Conservation (phyloP, 2,797 vertebrate species). For the Chelon auratus region DNA sequence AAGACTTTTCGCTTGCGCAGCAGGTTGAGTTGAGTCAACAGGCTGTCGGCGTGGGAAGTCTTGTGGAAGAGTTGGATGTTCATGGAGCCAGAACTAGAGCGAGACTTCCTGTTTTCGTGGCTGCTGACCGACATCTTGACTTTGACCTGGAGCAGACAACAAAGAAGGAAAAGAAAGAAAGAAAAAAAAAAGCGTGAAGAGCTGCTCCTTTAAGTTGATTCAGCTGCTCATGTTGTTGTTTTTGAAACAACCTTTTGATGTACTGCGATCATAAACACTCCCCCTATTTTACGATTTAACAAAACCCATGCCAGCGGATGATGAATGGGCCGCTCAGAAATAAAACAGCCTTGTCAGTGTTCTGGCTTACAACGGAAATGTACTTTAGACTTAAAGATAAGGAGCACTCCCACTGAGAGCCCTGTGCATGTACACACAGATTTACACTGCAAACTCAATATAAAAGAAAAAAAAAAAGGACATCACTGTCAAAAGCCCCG, state of each 20-base stretch:
- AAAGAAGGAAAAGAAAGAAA: too few relatives aligned
- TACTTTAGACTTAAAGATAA: constrained; percentile 72
- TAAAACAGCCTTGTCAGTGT: constrained; percentile 36
- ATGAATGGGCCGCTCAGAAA: constrained; percentile 33
- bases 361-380: constrained; percentile 50
- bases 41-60: constrained; percentile 87
- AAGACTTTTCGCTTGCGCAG: constrained; percentile 87
- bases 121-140: constrained; percentile 88
- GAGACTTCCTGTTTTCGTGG: constrained; percentile 90
- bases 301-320: constrained; percentile 22
- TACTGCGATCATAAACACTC: constrained; percentile 32
- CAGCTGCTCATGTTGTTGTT: neutral
- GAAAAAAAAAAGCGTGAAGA: neutral
- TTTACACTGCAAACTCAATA: constrained; percentile 24
- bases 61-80: constrained; percentile 92
- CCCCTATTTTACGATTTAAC: constrained; percentile 40
- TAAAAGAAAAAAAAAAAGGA: constrained; percentile 12
- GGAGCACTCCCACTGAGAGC: constrained; percentile 22
- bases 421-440: constrained; percentile 9
- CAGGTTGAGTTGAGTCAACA: constrained; percentile 89
- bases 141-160: constrained; percentile 43
- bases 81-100: constrained; percentile 90
- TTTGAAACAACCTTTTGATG: constrained; percentile 13
- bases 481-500: constrained; percentile 12
- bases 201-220: neutral